Evolutionary conservation across 2,888 invertebrate species (phyloP).

Genomic region (Hololepta plana): DNA sequence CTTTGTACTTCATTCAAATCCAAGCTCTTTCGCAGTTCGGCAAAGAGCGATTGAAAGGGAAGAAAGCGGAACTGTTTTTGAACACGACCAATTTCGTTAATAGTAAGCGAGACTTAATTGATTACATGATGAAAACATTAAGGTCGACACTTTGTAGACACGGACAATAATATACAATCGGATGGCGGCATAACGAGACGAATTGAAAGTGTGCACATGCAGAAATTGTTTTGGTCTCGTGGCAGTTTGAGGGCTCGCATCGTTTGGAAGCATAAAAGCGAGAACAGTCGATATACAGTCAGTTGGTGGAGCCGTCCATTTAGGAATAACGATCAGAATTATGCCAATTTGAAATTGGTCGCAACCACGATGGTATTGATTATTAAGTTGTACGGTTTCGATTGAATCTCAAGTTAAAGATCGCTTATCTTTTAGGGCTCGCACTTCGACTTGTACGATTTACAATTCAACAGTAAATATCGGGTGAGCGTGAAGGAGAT

Average conservation of each 20-base stretch:
- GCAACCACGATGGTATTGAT: slow-evolving; percentile 40
- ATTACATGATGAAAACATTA: no score
- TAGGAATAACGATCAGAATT: slow-evolving; percentile 24
- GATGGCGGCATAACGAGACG: slow-evolving; percentile 9
- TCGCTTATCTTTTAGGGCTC: slow-evolving; percentile 27
- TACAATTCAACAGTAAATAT: slow-evolving; percentile 38
- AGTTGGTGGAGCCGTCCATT: slow-evolving; percentile 24
- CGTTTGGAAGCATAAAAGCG: slow-evolving; percentile 18
- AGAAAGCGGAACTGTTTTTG: slow-evolving; percentile 49
- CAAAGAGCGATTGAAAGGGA: slow-evolving; percentile 45
- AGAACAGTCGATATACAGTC: slow-evolving; percentile 18
- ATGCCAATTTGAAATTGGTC: slow-evolving; percentile 27
- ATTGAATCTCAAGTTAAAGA: not conserved
- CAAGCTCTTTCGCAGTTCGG: slow-evolving; percentile 57
- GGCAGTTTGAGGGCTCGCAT: slow-evolving; percentile 21
- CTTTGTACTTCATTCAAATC: slow-evolving; percentile 61
- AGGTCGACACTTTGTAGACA: slow-evolving; percentile 2
- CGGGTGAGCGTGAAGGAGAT: slow-evolving; percentile 32
- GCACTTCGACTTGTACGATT: slow-evolving; percentile 35
- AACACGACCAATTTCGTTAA: slow-evolving; percentile 42
- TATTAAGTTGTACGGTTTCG: no score
- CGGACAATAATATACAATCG: slow-evolving; percentile 7
- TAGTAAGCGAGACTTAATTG: no score
- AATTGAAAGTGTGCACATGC: slow-evolving; percentile 21
- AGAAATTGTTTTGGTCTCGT: slow-evolving; percentile 21